phyloP scores from a whole-genome alignment of 2,888 invertebrate genomes.

The Baccha elongata region DNA sequence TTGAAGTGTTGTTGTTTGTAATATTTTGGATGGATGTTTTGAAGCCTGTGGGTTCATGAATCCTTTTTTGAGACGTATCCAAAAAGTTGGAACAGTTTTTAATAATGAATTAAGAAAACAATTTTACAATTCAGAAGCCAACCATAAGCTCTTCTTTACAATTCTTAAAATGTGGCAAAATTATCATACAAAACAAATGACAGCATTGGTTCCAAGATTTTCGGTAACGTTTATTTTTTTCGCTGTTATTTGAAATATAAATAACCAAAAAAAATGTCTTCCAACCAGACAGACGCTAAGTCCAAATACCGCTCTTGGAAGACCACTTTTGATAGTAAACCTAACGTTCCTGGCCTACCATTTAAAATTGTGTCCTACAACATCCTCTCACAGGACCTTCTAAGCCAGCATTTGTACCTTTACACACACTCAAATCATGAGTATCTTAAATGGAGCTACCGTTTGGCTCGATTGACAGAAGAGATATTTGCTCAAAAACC shows the following conservation, averaged over 20 bases:
- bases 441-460: conserved; percentile 87
- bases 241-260: no score
- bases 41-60: conserved; percentile 23
- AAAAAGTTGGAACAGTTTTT: not conserved
- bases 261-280: not conserved
- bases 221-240: no score
- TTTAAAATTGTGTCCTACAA: conserved; percentile 93
- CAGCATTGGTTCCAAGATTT: no score
- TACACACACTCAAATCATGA: conserved; percentile 85
- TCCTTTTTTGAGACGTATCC: not conserved
- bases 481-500: conserved; percentile 83
- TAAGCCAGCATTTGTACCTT: conserved; percentile 88
- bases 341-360: not conserved
- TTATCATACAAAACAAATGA: no score
- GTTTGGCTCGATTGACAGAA: conserved; percentile 83
- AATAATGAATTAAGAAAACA: not conserved
- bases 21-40: not conserved
- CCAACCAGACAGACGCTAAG: not conserved
- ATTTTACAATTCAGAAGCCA: not conserved
- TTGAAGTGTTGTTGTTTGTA: not conserved
- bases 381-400: conserved; percentile 91
- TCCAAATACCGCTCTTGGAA: conserved; percentile 23
- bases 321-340: not conserved
- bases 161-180: not conserved
- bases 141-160: not conserved